A percentile compares a stretch with the other conserved stretches of the same genome.
These are phyloP conservation scores for Episyrphus balteatus DNA, from an alignment of 1,140 invertebrate species.

Conservation along the genomic window DNA sequence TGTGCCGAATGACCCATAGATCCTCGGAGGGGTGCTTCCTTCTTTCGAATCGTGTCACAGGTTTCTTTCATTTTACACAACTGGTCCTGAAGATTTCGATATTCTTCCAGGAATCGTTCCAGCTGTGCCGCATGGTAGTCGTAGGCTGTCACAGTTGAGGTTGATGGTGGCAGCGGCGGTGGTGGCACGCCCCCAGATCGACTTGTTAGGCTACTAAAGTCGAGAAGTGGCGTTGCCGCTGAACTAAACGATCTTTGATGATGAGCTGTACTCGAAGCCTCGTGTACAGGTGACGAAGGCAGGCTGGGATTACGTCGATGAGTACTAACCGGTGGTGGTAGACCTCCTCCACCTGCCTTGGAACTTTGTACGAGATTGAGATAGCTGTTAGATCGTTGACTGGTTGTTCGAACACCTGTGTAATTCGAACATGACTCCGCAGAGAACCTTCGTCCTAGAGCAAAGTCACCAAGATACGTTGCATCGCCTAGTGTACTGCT, in stretches of 20 bases:
- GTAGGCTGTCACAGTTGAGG: constrained; percentile 45
- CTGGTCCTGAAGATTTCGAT: constrained; percentile 60
- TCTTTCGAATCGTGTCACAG: constrained; percentile 49
- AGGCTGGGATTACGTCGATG: constrained; percentile 17
- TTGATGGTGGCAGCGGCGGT: constrained; percentile 33
- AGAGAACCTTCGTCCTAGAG: constrained; percentile 27
- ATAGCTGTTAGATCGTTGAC: constrained; percentile 31
- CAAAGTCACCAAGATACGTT: constrained; percentile 30
- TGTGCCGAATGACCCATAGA: constrained; percentile 34
- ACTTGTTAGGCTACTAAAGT: constrained; percentile 24
- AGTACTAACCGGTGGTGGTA: constrained; percentile 4
- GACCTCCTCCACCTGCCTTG: constrained; percentile 14
- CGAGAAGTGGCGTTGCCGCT: constrained; percentile 31
- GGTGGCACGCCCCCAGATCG: constrained; percentile 14
- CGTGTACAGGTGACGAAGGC: constrained; percentile 28
- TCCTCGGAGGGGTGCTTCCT: constrained; percentile 36
- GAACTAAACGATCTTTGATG: constrained; percentile 31
- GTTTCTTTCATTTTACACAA: constrained; percentile 66
- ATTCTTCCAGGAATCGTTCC: constrained; percentile 64
- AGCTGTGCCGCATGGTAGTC: constrained; percentile 65
- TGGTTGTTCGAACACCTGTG: constrained; percentile 22
- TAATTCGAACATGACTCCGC: constrained; percentile 32
- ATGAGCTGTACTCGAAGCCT: constrained; percentile 7
- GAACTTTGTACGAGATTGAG: constrained; percentile 32
- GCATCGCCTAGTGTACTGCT: constrained; percentile 32